Evolutionary conservation across 2,888 invertebrate genomes (phyloP), one percentile per base, ranked within the genome.

Genomic region (Beris chalybata): DNA sequence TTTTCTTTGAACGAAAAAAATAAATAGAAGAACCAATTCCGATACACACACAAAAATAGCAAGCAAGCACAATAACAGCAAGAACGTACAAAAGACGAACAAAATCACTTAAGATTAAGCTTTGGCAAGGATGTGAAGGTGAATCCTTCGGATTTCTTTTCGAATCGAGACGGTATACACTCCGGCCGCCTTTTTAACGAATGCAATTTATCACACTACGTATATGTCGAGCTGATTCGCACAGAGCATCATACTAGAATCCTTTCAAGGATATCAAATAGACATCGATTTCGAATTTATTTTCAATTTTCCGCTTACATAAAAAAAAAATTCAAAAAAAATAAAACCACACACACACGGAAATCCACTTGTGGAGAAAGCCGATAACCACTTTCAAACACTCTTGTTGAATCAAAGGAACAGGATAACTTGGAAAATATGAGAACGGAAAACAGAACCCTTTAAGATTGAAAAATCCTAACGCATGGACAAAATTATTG

Each of bases 221-320:
- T 58, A 38, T 58, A 29, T 43, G 15, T 15, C 56, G n/a, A 44
- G 58, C 47, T 58, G 5, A 12, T 47, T 58, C 58, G 56, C 43
- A 15, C 32, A 32, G 9, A 45, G 13, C 58, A 3, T 45, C 30
- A 58, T 47, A 45, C 30, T 47, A 11, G n/a, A 45, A 58, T 58
- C 45, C 58, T 45, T 45, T 7, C 3, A 47, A 29, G 45, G 30
- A 45, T 29, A 11, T 58, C 58, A 58, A 58, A 58, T 47, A 15
- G 45, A 58, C 58, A 58, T 58, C 58, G 45, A 58, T 58, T 58
- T 11, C 58, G 58, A 58, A 58, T 58, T 58, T 58, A 58, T 58
- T 58, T 58, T 58, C 58, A 58, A 58, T 58, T 58, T 58, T 58
- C 45, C 38, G 22, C 5, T 43, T 43, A 38, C 3, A 38, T 9